Conservation (phyloP, 2,797 vertebrate genomes). For the Coreius guichenoti region DNA sequence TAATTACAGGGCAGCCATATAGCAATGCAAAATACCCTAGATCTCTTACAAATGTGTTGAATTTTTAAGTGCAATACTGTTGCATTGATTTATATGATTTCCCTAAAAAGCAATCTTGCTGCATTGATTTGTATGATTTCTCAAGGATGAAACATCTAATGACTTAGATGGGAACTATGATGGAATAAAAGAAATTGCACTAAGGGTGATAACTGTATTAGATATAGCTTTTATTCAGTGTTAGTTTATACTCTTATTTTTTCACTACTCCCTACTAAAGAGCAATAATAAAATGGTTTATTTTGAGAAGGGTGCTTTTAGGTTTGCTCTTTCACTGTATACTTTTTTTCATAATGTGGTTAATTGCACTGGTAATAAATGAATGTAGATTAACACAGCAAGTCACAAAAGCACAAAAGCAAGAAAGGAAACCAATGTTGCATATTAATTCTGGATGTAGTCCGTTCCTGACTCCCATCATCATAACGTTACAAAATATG, state of each 20-base stretch:
- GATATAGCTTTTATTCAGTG: conserved; percentile 71
- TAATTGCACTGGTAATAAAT: conserved; percentile 79
- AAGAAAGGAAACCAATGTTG: conserved; percentile 36
- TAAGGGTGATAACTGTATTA: conserved; percentile 69
- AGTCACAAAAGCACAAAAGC: conserved; percentile 52
- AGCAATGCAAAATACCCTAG: conserved; percentile 39
- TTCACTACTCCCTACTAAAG: conserved; percentile 61
- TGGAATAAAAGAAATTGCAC: conserved; percentile 78
- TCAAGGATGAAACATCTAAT: conserved; percentile 45
- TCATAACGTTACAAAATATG: conserved; percentile 36
- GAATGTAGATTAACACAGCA: conserved; percentile 69
- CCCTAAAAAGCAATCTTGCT: conserved; percentile 73
- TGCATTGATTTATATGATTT: conserved; percentile 72
- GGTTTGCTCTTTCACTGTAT: conserved; percentile 65
- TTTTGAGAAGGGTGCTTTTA: conserved; percentile 67
- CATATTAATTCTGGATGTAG: conserved; percentile 49
- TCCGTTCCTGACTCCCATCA: conserved; percentile 46
- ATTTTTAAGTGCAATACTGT: conserved; percentile 76
- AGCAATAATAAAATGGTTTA: conserved; percentile 70
- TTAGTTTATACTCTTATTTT: conserved; percentile 61
- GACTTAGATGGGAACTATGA: conserved; percentile 51
- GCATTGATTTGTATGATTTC: conserved; percentile 61
- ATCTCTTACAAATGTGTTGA: conserved; percentile 50
- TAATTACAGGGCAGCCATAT: conserved; percentile 48
- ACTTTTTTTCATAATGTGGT: conserved; percentile 67